These are phyloP conservation scores for Drosophila chauvacae DNA, from an alignment of 1,140 invertebrate genomes.

Conservation along the genomic window DNA sequence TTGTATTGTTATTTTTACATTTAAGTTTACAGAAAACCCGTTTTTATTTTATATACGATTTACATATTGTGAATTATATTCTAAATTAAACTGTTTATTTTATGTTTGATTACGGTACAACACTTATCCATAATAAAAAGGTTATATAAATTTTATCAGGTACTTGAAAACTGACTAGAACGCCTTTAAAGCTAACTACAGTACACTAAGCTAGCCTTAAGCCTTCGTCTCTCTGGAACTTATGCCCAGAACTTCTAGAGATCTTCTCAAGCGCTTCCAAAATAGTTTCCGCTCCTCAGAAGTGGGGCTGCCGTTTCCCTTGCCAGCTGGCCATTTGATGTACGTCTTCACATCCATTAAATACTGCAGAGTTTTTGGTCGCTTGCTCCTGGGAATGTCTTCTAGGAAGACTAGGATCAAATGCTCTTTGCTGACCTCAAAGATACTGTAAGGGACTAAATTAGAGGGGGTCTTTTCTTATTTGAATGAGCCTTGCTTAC, in stretches of 20 bases:
- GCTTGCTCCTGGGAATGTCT: constrained; percentile 86
- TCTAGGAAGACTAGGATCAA: constrained; percentile 87
- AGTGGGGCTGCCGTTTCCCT: constrained; percentile 40
- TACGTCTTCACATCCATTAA: constrained; percentile 88
- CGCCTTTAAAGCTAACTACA: constrained; percentile 11
- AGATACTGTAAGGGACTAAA: constrained; percentile 79
- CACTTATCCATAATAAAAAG: neutral
- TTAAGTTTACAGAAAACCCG: too few species aligned
- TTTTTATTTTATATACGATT: too few species aligned
- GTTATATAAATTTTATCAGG: constrained; percentile 53
- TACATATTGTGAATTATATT: too few species aligned
- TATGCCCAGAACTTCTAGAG: constrained; percentile 63
- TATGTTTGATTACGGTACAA: neutral
- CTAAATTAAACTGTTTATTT: neutral
- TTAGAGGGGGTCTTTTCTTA: neutral
- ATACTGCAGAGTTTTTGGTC: constrained; percentile 87
- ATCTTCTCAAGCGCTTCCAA: constrained; percentile 78
- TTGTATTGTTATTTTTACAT: too few species aligned
- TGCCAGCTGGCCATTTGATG: constrained; percentile 86
- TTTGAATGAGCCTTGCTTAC: constrained; percentile 56
- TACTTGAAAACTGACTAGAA: constrained; percentile 71
- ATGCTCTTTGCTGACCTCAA: constrained; percentile 87
- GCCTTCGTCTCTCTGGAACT: constrained; percentile 39
- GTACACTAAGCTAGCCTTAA: constrained; percentile 1
- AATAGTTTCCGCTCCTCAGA: constrained; percentile 79